A percentile compares a stretch with the other conserved stretches of the same genome.
phyloP scores from a whole-genome alignment of 2,888 invertebrate species.

The Mayetiola destructor region DNA sequence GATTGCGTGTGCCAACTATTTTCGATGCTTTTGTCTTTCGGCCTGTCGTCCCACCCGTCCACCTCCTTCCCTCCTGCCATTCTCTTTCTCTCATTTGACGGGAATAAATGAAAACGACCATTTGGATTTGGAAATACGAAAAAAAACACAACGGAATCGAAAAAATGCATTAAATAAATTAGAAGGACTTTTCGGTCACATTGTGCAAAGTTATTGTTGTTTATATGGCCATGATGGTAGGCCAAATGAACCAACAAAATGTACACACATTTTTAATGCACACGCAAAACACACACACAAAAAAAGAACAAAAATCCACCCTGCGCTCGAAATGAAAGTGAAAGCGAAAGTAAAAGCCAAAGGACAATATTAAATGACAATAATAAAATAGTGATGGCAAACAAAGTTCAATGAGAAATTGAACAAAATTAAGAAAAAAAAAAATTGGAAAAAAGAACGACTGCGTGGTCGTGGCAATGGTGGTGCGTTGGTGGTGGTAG shows the following conservation, averaged over 20 bases:
- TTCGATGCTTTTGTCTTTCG: no score
- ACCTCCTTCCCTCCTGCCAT: no score
- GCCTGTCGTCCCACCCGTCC: no score
- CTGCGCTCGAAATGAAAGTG: no score
- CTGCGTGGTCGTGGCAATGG: background rate
- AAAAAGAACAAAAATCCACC: no score
- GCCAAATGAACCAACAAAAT: background rate
- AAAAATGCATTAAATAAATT: constrained; percentile 13
- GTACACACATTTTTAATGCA: background rate
- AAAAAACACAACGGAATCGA: constrained; percentile 1
- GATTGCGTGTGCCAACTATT: constrained; percentile 8
- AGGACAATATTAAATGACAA: background rate
- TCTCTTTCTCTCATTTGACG: no score
- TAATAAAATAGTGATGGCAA: background rate
- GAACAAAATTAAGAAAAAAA: background rate
- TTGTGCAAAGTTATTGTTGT: background rate
- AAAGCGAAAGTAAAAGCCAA: background rate
- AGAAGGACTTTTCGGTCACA: no score
- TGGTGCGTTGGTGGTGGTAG: no score
- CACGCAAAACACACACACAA: background rate
- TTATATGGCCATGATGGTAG: no score
- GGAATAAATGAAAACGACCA: no score
- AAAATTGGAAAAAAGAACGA: background rate
- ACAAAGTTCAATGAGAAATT: background rate
- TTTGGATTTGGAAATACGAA: background rate